Base-by-base conservation (phyloP, 1,140 invertebrate genomes). In the Heliconius nattereri region DNA sequence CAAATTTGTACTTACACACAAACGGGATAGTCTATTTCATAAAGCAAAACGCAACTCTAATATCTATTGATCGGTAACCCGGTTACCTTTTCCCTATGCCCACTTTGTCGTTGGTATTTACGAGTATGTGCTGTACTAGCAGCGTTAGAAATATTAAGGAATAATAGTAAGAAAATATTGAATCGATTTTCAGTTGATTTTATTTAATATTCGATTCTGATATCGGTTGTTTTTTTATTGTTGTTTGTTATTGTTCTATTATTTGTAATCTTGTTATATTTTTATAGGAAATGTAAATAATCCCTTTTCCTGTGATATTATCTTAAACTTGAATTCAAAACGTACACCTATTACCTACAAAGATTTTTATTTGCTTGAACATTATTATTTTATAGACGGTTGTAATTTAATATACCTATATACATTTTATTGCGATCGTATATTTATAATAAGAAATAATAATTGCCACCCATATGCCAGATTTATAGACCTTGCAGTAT, bases 61-160 rank as follows among this genome's bases (percentile, higher is more conserved):
- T 60, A 60, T n/a, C 8, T 60, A 60, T 60, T 60, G 54, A 60
- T 60, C n/a, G 54, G n/a, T 60, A 23, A 60, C 54, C 20, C 54
- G 54, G 20, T 60, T 26, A 60, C 20, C 54, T 60, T 60, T 60
- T 23, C 54, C n/a, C 20, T 3, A 60, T 60, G 54, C 54, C 9
- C 54, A 60, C 49, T 20, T 52, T 52, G 40, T 16, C 5, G 40
- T 16, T 45, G 40, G 40, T 16, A 16, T 45, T 16, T 45, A 35
- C 32, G 32, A 35, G 32, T 35, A 45, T 20, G 49, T 52, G 7
- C 16, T 52, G 19, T 20, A 52, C 19, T 52, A 52, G 16, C 19
- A 52, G 49, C 16, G 49, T 52, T 52, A 20, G 49, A 52, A 52
- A 52, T 7, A 52, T 52, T 52, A 20, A 2, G 2, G 49, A 52